These are phyloP conservation scores for Dendroctonus valens DNA, from an alignment of 1,140 invertebrate species.

Conservation along the genomic window DNA sequence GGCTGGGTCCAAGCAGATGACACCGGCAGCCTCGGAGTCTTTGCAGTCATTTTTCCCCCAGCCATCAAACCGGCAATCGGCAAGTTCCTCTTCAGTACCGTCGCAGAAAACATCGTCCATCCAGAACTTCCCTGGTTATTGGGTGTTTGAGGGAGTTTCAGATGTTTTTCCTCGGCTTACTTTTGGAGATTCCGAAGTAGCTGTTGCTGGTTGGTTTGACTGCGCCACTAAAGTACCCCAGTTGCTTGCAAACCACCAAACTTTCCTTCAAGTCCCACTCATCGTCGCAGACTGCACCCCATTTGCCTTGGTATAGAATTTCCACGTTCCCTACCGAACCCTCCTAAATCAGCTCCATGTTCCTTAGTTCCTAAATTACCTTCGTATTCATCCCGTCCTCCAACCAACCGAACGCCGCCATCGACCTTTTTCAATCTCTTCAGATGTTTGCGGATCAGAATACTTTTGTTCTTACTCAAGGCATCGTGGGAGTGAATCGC, in stretches of 20 bases:
- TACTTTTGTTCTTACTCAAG: constrained; percentile 18
- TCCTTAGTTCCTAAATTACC: constrained; percentile 53
- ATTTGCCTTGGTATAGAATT: constrained; percentile 77
- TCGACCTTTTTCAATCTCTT: constrained; percentile 68
- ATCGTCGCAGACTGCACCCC: constrained; percentile 91
- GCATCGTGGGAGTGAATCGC: constrained; percentile 3
- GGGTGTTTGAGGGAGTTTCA: neutral
- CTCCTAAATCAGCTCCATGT: neutral
- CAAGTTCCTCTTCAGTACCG: constrained; percentile 71
- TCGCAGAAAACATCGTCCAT: constrained; percentile 88
- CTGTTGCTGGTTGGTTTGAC: constrained; percentile 64
- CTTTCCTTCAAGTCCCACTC: constrained; percentile 86
- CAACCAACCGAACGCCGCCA: constrained; percentile 67
- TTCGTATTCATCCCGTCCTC: constrained; percentile 65
- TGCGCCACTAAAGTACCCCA: constrained; percentile 64
- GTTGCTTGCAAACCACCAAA: constrained; percentile 74
- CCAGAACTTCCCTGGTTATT: constrained; percentile 69
- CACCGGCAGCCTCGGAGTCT: constrained; percentile 75
- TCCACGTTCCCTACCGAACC: constrained; percentile 76
- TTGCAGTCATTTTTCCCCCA: constrained; percentile 82
- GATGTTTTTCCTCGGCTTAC: constrained; percentile 53
- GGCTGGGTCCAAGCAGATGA: constrained; percentile 59
- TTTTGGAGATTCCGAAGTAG: constrained; percentile 71
- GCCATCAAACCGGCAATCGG: constrained; percentile 75
- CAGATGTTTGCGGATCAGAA: constrained; percentile 54